Percentiles rank a stretch among this genome's conserved stretches.
Evolutionary conservation across 2,113 vertebrate genomes (phyloP).

Genomic region (Apteryx owenii): DNA sequence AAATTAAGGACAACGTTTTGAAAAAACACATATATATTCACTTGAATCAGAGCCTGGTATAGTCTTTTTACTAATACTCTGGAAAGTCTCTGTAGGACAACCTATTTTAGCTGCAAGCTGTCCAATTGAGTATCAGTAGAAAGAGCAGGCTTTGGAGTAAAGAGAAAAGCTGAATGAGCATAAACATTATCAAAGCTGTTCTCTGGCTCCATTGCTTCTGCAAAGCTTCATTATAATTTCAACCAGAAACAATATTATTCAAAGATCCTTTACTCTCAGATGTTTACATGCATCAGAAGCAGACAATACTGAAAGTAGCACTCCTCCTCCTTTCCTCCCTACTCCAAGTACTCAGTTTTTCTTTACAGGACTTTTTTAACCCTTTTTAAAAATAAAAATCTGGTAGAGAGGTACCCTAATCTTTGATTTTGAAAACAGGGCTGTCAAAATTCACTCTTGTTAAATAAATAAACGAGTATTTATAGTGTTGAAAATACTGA

Average conservation of each 20-base stretch:
- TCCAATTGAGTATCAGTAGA: background rate
- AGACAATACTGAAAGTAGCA: background rate
- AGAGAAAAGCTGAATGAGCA: background rate
- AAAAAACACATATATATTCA: background rate
- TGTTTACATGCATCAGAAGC: background rate
- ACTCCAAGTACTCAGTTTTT: background rate
- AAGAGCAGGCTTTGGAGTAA: background rate
- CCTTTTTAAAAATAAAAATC: background rate
- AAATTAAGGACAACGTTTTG: background rate
- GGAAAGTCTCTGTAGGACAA: background rate
- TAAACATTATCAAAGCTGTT: background rate
- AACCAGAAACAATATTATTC: background rate
- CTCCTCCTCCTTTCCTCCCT: background rate
- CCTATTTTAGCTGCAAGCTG: background rate
- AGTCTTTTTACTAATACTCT: background rate
- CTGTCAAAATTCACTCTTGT: background rate
- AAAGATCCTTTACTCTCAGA: background rate
- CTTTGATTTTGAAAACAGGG: background rate
- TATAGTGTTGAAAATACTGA: background rate
- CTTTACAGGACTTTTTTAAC: background rate
- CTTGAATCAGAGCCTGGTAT: background rate
- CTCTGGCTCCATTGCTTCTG: background rate
- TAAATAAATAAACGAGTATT: background rate
- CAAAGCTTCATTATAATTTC: background rate
- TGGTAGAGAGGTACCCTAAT: background rate